Conservation (phyloP, 2,113 vertebrate species). For the Cephalopholis sonnerati region DNA sequence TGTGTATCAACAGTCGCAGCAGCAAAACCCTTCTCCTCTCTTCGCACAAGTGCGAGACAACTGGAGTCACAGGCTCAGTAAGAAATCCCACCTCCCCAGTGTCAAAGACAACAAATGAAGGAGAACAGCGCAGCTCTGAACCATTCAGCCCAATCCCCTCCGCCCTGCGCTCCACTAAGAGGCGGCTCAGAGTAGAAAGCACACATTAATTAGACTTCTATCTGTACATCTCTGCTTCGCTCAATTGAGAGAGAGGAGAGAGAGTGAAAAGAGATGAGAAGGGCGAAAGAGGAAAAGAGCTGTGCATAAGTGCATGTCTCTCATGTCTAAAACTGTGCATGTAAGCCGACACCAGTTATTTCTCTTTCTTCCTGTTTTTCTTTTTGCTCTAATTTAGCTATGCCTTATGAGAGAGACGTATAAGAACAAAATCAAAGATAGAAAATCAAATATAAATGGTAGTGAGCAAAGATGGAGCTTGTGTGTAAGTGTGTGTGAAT, state of each 20-base stretch:
- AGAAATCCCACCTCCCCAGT: conserved; percentile 61
- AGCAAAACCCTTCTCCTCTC: conserved; percentile 24
- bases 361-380: neutral
- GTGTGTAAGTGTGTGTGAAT: neutral
- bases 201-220: conserved; percentile 69
- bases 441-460: neutral
- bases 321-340: neutral
- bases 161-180: conserved; percentile 39
- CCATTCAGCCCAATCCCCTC: conserved; percentile 53
- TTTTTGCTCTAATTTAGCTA: neutral
- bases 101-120: conserved; percentile 64
- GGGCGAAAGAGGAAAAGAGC: conserved; percentile 6
- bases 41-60: conserved; percentile 20
- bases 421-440: neutral
- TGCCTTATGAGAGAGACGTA: neutral
- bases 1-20: conserved; percentile 42
- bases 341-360: conserved; percentile 2
- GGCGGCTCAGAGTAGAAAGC: conserved; percentile 57
- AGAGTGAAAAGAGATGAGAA: conserved; percentile 10
- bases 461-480: neutral
- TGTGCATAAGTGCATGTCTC: neutral
- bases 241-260: conserved; percentile 29
- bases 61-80: conserved; percentile 36
- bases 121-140: conserved; percentile 50
- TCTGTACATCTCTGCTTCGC: conserved; percentile 61